A percentile compares a stretch with the other conserved stretches of the same genome.
Conservation (phyloP, 1,140 invertebrate genomes). For the Cotesia typhae region DNA sequence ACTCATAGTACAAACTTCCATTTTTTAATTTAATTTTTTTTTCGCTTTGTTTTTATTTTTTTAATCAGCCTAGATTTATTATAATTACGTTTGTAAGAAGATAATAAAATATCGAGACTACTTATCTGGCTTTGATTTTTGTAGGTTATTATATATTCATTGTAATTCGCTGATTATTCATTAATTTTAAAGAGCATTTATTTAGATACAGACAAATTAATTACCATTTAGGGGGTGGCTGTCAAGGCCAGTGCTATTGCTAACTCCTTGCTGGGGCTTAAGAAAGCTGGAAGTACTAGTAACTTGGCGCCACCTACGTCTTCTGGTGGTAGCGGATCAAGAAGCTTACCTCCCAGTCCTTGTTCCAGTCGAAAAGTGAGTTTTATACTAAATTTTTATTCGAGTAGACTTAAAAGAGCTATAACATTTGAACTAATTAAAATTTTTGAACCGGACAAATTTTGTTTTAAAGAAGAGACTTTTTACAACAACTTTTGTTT, state of each 20-base stretch:
- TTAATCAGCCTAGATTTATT: no score
- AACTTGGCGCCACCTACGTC: slow-evolving; percentile 69
- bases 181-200: slow-evolving; percentile 37
- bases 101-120: no score
- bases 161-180: no score
- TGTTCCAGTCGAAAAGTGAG: slow-evolving; percentile 73
- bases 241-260: slow-evolving; percentile 65
- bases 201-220: slow-evolving; percentile 52
- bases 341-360: slow-evolving; percentile 81
- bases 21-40: slow-evolving; percentile 27
- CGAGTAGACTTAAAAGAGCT: neutral
- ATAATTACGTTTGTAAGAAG: no score
- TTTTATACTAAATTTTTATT: slow-evolving; percentile 18
- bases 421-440: no score
- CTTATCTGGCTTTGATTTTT: slow-evolving; percentile 7
- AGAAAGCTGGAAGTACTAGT: slow-evolving; percentile 71
- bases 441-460: no score
- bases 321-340: slow-evolving; percentile 67
- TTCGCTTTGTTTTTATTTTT: slow-evolving; percentile 6
- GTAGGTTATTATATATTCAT: no score
- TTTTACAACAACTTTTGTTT: no score
- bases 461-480: no score
- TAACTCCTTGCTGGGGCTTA: slow-evolving; percentile 66
- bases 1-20: slow-evolving; percentile 55
- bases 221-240: slow-evolving; percentile 64